Evolutionary conservation across 2,797 vertebrate species (phyloP), one percentile per base, ranked within the genome.

Genomic region (Protonibea diacanthus): DNA sequence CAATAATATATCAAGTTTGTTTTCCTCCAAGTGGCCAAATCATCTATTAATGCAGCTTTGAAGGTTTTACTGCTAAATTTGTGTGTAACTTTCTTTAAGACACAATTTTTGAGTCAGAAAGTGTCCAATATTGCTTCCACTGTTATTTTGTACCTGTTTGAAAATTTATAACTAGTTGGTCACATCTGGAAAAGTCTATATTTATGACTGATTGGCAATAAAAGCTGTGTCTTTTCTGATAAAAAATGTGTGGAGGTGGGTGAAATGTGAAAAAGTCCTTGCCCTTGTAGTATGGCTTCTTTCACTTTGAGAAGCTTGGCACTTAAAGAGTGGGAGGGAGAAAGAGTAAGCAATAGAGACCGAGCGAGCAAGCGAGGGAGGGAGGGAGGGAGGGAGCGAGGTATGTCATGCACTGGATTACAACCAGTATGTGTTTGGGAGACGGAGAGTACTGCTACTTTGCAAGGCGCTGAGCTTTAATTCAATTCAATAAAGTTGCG

Each of bases 381-480:
- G 7, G 82, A 81, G 79, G 10, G 74, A 76, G 81, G 65, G 59
- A 75, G 70, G 51, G 71, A 78, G 78, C 56, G 66, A 88, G 87
- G 89, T 81, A 84, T 91, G 88, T 89, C 91, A 89, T 88, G 80
- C 85, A 67, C 89, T 92, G 91, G 84, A 91, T 89, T 93, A 88
- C 92, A 88, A 93, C 88, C 83, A 91, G 93, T 85, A 68, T 87
- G 91, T 88, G 88, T 91, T 87, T 71, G 59, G 69, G 84, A 89
- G 88, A 86, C 85, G 12, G 81, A 83, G 73, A 85, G 76, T 76
- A 29, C 89, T 79, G 72, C 79, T 69, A 63, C 91, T 88, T 76
- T 88, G 71, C 81, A 83, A 81, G 15, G 21, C 47, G 52, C 76
- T 78, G 71, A 72, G 62, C 71, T 86, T 69, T 47, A 42, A 73